These are phyloP conservation scores for Labeo catla DNA, from an alignment of 2,113 vertebrate species.

Conservation along the genomic window DNA sequence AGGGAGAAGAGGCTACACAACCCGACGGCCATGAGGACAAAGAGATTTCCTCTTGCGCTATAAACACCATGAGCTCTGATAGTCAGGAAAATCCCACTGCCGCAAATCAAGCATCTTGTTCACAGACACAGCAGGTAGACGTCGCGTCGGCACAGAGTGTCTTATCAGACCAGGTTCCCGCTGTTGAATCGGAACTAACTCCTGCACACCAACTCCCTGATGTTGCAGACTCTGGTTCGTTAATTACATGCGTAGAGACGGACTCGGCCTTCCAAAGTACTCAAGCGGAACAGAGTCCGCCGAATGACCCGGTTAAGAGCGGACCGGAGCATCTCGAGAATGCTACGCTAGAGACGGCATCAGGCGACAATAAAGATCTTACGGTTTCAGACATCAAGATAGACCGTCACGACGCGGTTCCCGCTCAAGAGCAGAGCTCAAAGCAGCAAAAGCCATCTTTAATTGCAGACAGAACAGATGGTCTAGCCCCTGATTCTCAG, in stretches of 20 bases:
- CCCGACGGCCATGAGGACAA: neutral
- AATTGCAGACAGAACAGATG: neutral
- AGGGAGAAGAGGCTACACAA: slow-evolving; percentile 46
- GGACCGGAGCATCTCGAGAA: neutral
- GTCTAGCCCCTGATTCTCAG: neutral
- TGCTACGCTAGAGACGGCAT: neutral
- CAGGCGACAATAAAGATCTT: neutral
- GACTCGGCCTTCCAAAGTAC: neutral
- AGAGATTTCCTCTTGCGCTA: neutral
- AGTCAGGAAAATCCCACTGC: neutral
- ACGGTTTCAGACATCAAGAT: neutral
- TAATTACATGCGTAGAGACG: neutral
- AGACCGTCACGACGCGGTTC: neutral
- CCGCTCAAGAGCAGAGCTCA: neutral
- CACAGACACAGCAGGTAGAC: slow-evolving; percentile 4
- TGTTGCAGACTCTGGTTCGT: neutral
- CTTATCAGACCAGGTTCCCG: neutral
- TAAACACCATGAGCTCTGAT: slow-evolving; percentile 2
- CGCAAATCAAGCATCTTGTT: neutral
- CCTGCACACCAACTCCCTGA: neutral
- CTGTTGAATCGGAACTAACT: slow-evolving; percentile 1
- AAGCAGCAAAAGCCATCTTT: neutral
- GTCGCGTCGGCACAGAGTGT: neutral
- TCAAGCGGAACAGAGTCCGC: neutral
- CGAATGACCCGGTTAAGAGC: neutral